A percentile compares a stretch with the other conserved stretches of the same genome.
These are phyloP conservation scores for Drosophila mayaguana DNA, from an alignment of 2,888 invertebrate species.

Conservation along the genomic window DNA sequence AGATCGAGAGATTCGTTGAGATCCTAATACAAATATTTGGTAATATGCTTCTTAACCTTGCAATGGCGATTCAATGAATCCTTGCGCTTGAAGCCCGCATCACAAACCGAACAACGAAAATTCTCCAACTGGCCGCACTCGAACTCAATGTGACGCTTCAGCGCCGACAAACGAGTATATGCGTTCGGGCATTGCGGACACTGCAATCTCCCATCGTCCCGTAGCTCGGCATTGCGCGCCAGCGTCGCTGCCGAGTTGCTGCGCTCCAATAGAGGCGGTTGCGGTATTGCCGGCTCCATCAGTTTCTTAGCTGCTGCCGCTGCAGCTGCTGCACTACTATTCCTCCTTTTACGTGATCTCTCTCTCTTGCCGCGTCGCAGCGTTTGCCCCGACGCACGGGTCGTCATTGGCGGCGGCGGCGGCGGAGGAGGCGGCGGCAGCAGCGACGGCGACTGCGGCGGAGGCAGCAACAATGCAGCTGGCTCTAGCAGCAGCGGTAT, in stretches of 20 bases:
- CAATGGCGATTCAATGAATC: constrained; percentile 72
- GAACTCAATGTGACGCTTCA: constrained; percentile 75
- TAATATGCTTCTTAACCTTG: constrained; percentile 70
- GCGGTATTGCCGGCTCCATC: constrained; percentile 5
- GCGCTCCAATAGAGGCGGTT: constrained; percentile 34
- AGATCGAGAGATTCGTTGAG: constrained; percentile 9
- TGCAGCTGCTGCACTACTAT: constrained; percentile 11
- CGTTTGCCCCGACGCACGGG: constrained; percentile 18
- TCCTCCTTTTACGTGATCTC: constrained; percentile 62
- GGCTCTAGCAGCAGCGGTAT: constrained; percentile 27
- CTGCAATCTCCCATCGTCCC: constrained; percentile 70
- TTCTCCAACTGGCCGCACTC: constrained; percentile 72
- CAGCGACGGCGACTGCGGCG: constrained; percentile 8
- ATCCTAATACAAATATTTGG: constrained; percentile 73
- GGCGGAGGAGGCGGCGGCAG: neutral
- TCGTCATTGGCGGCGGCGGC: constrained; percentile 9
- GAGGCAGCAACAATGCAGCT: constrained; percentile 2
- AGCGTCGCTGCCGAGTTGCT: constrained; percentile 67
- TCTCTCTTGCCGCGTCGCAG: constrained; percentile 55
- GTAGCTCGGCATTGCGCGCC: constrained; percentile 64
- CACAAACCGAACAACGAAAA: constrained; percentile 67
- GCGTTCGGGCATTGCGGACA: constrained; percentile 71
- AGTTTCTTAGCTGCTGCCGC: constrained; percentile 20
- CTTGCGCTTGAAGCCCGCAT: constrained; percentile 75
- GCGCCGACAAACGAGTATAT: constrained; percentile 69